phyloP scores from a whole-genome alignment of 2,888 invertebrate species.

The Microchrysa polita region DNA sequence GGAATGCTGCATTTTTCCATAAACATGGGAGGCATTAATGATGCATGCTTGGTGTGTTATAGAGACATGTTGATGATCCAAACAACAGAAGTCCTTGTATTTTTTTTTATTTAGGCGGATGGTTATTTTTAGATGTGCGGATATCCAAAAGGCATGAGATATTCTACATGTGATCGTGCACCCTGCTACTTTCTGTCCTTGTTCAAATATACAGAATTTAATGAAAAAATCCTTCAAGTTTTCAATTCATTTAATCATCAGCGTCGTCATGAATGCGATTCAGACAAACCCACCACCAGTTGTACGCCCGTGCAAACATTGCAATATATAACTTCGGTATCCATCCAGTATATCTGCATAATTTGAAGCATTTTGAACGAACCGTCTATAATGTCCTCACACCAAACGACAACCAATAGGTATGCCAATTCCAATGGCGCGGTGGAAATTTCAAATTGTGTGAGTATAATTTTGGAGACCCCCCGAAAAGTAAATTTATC shows the following conservation, averaged over 20 bases:
- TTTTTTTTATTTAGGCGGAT: too few species aligned
- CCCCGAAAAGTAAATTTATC: conserved; percentile 50
- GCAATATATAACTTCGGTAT: background rate
- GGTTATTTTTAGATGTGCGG: too few species aligned
- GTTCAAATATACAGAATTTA: conserved; percentile 31
- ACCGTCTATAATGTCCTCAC: conserved; percentile 23
- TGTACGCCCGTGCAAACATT: conserved; percentile 23
- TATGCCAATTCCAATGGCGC: conserved; percentile 43
- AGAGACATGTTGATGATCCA: too few species aligned
- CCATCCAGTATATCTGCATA: conserved; percentile 19
- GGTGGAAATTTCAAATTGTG: conserved; percentile 43
- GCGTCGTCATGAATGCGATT: conserved; percentile 47
- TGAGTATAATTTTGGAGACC: conserved; percentile 44
- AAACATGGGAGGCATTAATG: too few species aligned
- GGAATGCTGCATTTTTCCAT: background rate
- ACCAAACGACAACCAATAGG: conserved; percentile 9
- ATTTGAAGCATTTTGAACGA: background rate
- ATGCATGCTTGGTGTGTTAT: too few species aligned
- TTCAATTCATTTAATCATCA: conserved; percentile 51
- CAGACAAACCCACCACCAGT: conserved; percentile 31
- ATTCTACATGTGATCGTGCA: background rate
- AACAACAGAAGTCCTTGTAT: too few species aligned
- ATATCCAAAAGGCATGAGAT: background rate
- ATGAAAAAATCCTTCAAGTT: conserved; percentile 44
- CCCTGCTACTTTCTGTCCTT: conserved; percentile 12